phyloP scores from a whole-genome alignment of 2,888 invertebrate genomes.

The Drosophila yooni region DNA sequence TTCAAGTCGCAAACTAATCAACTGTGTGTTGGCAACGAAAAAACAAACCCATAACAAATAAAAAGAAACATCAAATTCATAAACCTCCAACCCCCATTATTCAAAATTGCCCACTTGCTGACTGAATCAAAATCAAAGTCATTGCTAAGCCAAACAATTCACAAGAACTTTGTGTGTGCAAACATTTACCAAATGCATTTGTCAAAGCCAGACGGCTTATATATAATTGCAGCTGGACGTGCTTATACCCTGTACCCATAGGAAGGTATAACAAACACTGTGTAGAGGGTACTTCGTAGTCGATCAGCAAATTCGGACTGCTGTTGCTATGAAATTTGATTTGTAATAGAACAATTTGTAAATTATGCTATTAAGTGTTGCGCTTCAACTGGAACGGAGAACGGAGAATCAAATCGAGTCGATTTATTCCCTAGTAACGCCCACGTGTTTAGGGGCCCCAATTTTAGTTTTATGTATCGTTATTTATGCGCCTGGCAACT shows the following conservation, averaged over 20 bases:
- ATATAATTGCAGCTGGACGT: conserved; percentile 56
- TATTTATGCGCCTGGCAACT: conserved; percentile 74
- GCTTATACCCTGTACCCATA: conserved; percentile 16
- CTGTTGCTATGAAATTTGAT: conserved; percentile 31
- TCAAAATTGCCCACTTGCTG: conserved; percentile 14
- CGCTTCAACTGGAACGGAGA: not conserved
- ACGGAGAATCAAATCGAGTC: not conserved
- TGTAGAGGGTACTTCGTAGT: not conserved
- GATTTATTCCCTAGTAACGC: conserved; percentile 67
- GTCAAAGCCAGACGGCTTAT: conserved; percentile 45
- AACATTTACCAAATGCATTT: conserved; percentile 63
- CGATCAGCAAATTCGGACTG: not conserved
- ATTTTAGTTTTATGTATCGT: conserved; percentile 52
- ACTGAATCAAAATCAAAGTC: conserved; percentile 45
- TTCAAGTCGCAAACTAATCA: conserved; percentile 14
- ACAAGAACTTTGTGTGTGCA: conserved; percentile 50
- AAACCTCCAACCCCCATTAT: conserved; percentile 28
- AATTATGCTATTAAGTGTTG: conserved; percentile 37
- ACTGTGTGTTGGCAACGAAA: conserved; percentile 62
- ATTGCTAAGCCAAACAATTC: conserved; percentile 35
- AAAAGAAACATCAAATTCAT: conserved; percentile 25
- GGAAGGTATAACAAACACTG: not conserved
- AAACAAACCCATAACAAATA: conserved; percentile 52
- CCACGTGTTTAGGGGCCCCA: conserved; percentile 47
- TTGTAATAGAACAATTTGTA: conserved; percentile 44